These are phyloP conservation scores for Callaeas wilsoni DNA, from an alignment of 2,113 vertebrate species.

Conservation along the genomic window DNA sequence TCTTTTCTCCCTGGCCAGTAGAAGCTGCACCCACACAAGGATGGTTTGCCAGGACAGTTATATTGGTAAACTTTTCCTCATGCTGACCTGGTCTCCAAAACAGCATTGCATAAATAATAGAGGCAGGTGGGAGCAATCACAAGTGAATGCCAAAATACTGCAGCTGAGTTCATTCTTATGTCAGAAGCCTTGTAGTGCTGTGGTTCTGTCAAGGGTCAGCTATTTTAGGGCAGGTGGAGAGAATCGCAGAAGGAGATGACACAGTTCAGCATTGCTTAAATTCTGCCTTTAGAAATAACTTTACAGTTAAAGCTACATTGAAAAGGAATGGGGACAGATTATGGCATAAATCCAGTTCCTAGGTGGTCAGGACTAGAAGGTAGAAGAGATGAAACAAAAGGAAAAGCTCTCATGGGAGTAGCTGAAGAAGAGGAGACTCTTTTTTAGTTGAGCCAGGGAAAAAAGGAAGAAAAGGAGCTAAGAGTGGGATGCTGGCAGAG, in stretches of 20 bases:
- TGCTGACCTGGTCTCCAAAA: slow-evolving; percentile 41
- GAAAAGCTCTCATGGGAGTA: background rate
- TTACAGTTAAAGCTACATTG: background rate
- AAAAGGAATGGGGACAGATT: background rate
- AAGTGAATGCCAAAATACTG: background rate
- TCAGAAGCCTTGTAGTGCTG: background rate
- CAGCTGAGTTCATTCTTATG: slow-evolving; percentile 41
- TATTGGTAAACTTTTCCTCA: slow-evolving; percentile 24
- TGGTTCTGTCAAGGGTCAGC: slow-evolving; percentile 23
- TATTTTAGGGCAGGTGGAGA: background rate
- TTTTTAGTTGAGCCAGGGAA: background rate
- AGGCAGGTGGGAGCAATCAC: slow-evolving; percentile 24
- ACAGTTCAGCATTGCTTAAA: background rate
- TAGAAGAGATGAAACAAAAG: slow-evolving; percentile 7
- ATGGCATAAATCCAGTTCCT: background rate
- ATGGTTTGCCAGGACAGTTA: background rate
- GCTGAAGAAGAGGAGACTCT: background rate
- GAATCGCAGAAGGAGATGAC: background rate
- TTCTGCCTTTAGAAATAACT: background rate
- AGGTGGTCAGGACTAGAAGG: background rate
- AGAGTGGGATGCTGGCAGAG: background rate
- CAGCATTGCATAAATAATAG: slow-evolving; percentile 29
- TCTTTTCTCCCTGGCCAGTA: background rate
- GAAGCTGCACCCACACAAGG: slow-evolving; percentile 18
- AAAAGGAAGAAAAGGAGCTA: background rate